These are phyloP conservation scores for Eremophila alpestris DNA, from an alignment of 2,797 vertebrate species.

Conservation along the genomic window DNA sequence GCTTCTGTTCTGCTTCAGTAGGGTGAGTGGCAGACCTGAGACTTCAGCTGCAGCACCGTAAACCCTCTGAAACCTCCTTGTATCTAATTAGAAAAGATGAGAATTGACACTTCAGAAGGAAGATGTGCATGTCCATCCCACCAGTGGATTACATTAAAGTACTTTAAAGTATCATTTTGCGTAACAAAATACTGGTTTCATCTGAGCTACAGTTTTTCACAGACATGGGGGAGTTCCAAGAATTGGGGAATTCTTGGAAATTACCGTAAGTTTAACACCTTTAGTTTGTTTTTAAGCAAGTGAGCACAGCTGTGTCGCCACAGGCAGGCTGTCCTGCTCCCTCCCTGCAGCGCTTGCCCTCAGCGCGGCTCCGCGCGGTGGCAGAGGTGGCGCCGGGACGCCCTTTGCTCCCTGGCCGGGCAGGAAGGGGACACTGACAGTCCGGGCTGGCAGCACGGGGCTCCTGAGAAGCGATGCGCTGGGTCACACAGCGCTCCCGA, in stretches of 20 bases:
- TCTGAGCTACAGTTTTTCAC: neutral
- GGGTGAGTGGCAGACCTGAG: neutral
- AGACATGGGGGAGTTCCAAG: neutral
- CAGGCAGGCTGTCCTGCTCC: accelerated
- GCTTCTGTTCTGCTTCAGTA: neutral
- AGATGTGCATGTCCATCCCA: accelerated
- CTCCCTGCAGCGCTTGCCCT: neutral
- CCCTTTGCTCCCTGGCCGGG: neutral
- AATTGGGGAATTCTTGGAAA: neutral
- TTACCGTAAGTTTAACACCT: neutral
- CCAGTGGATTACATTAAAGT: accelerated
- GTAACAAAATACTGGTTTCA: neutral
- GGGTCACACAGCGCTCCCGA: neutral
- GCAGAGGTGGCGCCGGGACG: accelerated
- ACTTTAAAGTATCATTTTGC: neutral
- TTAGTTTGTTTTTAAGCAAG: neutral
- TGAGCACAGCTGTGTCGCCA: accelerated
- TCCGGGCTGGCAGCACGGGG: accelerated
- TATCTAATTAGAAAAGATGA: neutral
- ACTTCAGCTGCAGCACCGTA: neutral
- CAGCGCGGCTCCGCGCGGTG: accelerated
- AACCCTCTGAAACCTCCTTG: neutral
- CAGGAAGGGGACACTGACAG: neutral
- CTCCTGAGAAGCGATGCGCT: neutral
- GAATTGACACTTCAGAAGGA: neutral